A percentile compares a stretch with the other conserved stretches of the same genome.
Evolutionary conservation across 2,113 vertebrate species (phyloP).

Genomic region (Periophthalmus modestus): DNA sequence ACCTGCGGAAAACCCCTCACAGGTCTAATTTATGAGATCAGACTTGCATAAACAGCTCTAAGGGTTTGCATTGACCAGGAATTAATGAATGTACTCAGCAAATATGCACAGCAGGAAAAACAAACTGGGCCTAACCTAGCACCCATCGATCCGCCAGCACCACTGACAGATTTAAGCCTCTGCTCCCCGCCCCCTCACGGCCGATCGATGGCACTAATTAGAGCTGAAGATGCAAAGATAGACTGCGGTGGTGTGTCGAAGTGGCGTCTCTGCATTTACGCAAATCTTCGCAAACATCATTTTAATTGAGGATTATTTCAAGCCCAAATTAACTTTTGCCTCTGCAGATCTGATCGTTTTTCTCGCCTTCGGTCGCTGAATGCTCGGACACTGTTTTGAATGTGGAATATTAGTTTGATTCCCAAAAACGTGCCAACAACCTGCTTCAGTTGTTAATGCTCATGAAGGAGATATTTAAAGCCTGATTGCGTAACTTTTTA

Average conservation of each 20-base stretch:
- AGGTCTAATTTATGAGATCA: slow-evolving; percentile 10
- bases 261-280: not conserved
- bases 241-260: not conserved
- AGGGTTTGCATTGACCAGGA: slow-evolving; percentile 1
- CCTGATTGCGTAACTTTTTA: too few relatives aligned
- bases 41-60: slow-evolving; percentile 8
- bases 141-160: slow-evolving; percentile 32
- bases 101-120: slow-evolving; percentile 11
- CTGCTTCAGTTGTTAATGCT: too few relatives aligned
- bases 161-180: slow-evolving; percentile 39
- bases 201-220: slow-evolving; percentile 47
- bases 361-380: too few relatives aligned
- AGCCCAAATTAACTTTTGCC: not conserved
- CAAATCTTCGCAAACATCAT: not conserved
- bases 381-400: too few relatives aligned
- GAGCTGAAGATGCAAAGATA: slow-evolving; percentile 20
- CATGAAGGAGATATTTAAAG: too few relatives aligned
- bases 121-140: slow-evolving; percentile 25
- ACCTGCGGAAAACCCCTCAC: not conserved
- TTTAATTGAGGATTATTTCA: not conserved
- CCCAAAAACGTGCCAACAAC: too few relatives aligned
- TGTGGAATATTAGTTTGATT: too few relatives aligned
- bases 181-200: slow-evolving; percentile 1
- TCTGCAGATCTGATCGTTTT: too few relatives aligned
- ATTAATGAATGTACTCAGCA: slow-evolving; percentile 30